Conservation (phyloP, 2,888 invertebrate genomes). For the Drosophila monieri region DNA sequence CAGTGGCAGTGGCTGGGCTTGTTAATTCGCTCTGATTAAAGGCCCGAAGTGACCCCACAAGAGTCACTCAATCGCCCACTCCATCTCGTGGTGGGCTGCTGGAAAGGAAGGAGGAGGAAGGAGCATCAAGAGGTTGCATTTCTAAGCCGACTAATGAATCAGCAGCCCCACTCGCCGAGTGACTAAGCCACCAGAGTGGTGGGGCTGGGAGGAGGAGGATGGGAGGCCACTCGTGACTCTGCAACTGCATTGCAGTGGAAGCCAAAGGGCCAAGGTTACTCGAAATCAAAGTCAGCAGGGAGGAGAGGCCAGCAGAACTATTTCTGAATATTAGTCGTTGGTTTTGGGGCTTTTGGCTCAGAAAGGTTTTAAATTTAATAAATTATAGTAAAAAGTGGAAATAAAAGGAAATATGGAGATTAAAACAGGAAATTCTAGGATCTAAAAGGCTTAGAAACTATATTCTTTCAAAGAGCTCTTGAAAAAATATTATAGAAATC, state of each 20-base stretch:
- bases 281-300: constrained; percentile 4
- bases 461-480: too few relatives aligned
- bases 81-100: too few relatives aligned
- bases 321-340: neutral
- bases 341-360: neutral
- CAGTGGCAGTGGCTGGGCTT: constrained; percentile 10
- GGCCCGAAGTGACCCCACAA: constrained; percentile 30
- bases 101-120: too few relatives aligned
- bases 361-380: too few relatives aligned
- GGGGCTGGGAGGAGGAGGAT: neutral
- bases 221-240: neutral
- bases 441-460: too few relatives aligned
- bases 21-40: constrained; percentile 41
- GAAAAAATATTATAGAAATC: too few relatives aligned
- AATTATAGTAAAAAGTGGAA: too few relatives aligned
- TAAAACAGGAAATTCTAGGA: neutral
- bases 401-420: too few relatives aligned
- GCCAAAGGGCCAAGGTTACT: constrained; percentile 39
- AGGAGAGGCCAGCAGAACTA: neutral
- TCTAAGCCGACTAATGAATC: constrained; percentile 47
- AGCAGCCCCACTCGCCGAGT: constrained; percentile 8
- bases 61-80: constrained; percentile 28
- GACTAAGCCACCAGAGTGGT: constrained; percentile 19
- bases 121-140: constrained; percentile 2
- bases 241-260: constrained; percentile 37